These are phyloP conservation scores for Aplysina aerophoba DNA, from an alignment of 37 sponge, comb jelly and placozoan species.

Conservation along the genomic window DNA sequence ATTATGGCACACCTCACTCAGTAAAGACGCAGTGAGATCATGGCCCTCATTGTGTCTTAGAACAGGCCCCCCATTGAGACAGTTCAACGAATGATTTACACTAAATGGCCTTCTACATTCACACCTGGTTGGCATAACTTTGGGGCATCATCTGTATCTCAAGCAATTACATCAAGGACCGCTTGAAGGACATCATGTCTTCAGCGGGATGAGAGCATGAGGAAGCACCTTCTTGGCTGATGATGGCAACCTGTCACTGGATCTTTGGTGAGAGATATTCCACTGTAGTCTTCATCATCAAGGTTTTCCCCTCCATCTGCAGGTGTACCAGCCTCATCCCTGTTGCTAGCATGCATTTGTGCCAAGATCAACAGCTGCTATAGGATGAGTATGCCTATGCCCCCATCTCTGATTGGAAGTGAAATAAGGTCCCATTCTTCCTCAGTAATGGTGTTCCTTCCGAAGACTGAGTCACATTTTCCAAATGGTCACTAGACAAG, in stretches of 20 bases:
- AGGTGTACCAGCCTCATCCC: neutral
- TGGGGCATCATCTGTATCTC: neutral
- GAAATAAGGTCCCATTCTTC: neutral
- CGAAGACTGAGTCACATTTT: neutral
- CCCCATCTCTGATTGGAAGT: no score
- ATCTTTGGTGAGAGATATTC: conserved; percentile 8
- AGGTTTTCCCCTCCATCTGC: neutral
- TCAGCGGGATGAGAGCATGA: no score
- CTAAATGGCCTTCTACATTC: neutral
- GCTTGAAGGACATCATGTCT: neutral
- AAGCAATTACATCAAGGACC: neutral
- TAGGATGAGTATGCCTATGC: no score
- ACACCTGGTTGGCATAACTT: neutral
- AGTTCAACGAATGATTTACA: neutral
- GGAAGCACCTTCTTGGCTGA: conserved; percentile 8
- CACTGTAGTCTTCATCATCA: neutral
- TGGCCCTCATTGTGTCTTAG: conserved; percentile 5
- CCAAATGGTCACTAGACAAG: neutral
- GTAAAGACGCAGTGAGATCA: conserved; percentile 5
- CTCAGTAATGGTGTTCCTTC: neutral
- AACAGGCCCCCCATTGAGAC: conserved; percentile 2
- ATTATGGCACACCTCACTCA: conserved; percentile 4
- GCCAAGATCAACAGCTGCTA: no score
- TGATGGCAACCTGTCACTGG: conserved; percentile 15
- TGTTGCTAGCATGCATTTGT: no score